A percentile compares a stretch with the other conserved stretches of the same genome.
Evolutionary conservation across 2,113 vertebrate genomes (phyloP).

Genomic region (Sorex araneus): DNA sequence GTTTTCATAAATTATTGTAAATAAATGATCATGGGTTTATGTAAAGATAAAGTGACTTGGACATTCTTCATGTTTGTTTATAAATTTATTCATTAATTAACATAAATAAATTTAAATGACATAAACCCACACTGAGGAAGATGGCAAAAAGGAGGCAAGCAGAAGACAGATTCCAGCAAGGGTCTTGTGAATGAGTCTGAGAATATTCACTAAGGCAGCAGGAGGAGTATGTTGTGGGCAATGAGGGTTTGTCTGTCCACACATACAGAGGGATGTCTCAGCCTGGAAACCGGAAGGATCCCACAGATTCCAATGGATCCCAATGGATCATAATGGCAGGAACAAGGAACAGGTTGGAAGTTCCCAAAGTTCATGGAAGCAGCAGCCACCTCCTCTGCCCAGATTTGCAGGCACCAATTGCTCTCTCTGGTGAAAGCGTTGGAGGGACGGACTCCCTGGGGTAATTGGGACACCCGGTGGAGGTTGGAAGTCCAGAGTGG

Average conservation of each 20-base stretch:
- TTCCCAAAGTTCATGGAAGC: background rate
- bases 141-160: background rate
- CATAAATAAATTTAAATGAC: background rate
- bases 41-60: background rate
- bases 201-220: background rate
- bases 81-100: too few species aligned
- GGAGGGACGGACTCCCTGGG: background rate
- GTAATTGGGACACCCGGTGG: background rate
- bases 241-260: background rate
- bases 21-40: background rate
- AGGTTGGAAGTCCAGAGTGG: background rate
- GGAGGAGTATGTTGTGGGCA: background rate
- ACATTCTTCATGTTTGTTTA: background rate
- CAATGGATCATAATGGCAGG: background rate
- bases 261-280: background rate
- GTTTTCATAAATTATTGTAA: constrained; percentile 31
- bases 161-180: background rate
- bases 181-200: background rate
- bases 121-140: constrained; percentile 2
- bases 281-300: background rate
- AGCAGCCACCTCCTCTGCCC: background rate
- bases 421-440: background rate
- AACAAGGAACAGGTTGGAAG: background rate
- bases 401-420: background rate
- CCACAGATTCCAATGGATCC: background rate